phyloP scores from a whole-genome alignment of 2,888 invertebrate genomes.

The Entomobrya proxima region DNA sequence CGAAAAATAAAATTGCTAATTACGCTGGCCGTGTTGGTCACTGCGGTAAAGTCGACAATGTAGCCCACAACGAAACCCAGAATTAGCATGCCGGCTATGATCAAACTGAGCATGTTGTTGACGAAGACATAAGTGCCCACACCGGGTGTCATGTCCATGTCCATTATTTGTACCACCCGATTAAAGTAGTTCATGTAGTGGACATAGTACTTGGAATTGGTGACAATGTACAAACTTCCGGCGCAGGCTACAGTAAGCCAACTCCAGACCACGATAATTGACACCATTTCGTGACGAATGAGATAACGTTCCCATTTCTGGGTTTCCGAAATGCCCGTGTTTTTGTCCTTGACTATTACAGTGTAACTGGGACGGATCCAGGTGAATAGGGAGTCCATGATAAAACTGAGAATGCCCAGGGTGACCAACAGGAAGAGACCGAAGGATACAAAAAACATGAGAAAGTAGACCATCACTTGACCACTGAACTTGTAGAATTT shows the following conservation, averaged over 20 bases:
- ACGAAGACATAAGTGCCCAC: constrained; percentile 63
- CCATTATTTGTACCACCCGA: constrained; percentile 69
- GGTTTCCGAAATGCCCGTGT: neutral
- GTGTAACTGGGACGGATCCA: constrained; percentile 29
- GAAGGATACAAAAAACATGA: constrained; percentile 48
- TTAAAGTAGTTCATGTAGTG: constrained; percentile 74
- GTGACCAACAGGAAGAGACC: constrained; percentile 45
- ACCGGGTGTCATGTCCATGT: constrained; percentile 70
- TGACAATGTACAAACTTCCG: constrained; percentile 65
- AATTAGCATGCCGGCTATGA: constrained; percentile 26
- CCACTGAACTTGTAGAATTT: constrained; percentile 55
- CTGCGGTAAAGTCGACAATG: constrained; percentile 32
- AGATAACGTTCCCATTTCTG: constrained; percentile 65
- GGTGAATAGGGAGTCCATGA: constrained; percentile 13
- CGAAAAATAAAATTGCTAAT: constrained; percentile 66
- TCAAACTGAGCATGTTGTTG: constrained; percentile 63
- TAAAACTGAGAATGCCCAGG: constrained; percentile 60
- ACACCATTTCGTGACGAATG: constrained; percentile 67
- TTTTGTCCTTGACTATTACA: constrained; percentile 61
- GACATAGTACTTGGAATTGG: constrained; percentile 66
- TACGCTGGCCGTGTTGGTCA: constrained; percentile 56
- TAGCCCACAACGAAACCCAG: constrained; percentile 43
- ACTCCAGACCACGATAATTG: constrained; percentile 68
- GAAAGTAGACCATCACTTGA: constrained; percentile 33
- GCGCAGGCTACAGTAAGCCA: constrained; percentile 66